These are phyloP conservation scores for Oriolus oriolus DNA, from an alignment of 2,113 vertebrate species.

Conservation along the genomic window DNA sequence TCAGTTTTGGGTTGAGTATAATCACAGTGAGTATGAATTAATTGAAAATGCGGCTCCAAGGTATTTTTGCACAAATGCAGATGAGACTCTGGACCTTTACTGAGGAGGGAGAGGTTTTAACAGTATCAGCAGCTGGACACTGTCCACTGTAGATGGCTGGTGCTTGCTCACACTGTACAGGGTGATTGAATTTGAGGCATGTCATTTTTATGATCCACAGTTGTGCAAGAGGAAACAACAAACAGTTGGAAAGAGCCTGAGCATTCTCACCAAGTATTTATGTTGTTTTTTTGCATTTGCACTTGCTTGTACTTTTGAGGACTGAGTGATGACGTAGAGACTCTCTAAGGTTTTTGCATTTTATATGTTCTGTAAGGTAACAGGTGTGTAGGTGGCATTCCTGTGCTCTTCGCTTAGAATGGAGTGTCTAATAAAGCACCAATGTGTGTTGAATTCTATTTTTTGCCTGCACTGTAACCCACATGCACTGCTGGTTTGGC, in stretches of 20 bases:
- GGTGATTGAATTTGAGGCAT: slow-evolving; percentile 14
- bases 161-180: neutral
- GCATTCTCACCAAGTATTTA: slow-evolving; percentile 36
- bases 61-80: neutral
- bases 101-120: neutral
- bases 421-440: slow-evolving; percentile 16
- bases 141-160: neutral
- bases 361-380: neutral
- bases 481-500: neutral
- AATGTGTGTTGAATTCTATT: neutral
- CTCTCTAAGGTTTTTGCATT: neutral
- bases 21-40: neutral
- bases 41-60: neutral
- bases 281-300: slow-evolving; percentile 6
- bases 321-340: neutral
- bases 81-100: neutral
- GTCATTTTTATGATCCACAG: slow-evolving; percentile 68
- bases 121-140: neutral
- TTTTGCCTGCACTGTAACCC: neutral
- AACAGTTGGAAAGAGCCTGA: slow-evolving; percentile 61
- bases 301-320: slow-evolving; percentile 5
- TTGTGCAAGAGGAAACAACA: slow-evolving; percentile 61
- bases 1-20: neutral
- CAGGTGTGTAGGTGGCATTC: neutral
- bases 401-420: neutral